A percentile compares a stretch with the other conserved stretches of the same genome.
Conservation (phyloP, 2,113 vertebrate genomes). For the Datnioides undecimradiatus region DNA sequence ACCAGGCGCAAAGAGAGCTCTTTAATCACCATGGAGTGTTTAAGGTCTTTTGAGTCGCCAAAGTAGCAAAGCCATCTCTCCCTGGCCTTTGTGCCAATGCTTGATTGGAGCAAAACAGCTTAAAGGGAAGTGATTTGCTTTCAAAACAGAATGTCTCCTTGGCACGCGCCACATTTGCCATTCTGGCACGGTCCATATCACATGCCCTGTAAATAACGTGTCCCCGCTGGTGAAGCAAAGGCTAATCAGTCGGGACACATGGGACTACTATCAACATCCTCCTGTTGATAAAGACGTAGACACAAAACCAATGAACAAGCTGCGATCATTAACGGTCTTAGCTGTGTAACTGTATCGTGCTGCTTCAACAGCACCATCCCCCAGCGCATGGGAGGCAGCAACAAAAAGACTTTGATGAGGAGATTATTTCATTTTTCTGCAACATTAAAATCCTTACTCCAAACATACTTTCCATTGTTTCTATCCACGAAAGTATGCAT, state of each 20-base stretch:
- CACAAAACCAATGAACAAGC: constrained; percentile 14
- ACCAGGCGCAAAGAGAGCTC: constrained; percentile 50
- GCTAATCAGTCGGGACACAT: constrained; percentile 47
- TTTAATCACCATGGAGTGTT: constrained; percentile 66
- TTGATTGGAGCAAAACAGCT: constrained; percentile 72
- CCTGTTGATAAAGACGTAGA: constrained; percentile 28
- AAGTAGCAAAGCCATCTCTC: constrained; percentile 56
- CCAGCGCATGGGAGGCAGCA: constrained; percentile 14
- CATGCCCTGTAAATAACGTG: constrained; percentile 35
- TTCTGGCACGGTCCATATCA: constrained; percentile 48
- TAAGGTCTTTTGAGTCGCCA: constrained; percentile 43
- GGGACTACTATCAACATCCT: constrained; percentile 33
- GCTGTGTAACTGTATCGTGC: constrained; percentile 24
- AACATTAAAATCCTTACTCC: constrained; percentile 50
- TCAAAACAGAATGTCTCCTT: constrained; percentile 59
- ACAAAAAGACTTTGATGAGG: constrained; percentile 48
- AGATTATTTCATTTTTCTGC: constrained; percentile 50
- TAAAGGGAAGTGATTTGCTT: constrained; percentile 51
- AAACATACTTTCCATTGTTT: constrained; percentile 54
- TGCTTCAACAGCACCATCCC: constrained; percentile 10
- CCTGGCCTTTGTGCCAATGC: constrained; percentile 38
- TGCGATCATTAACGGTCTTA: constrained; percentile 18
- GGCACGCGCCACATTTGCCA: constrained; percentile 45
- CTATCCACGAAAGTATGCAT: constrained; percentile 45
- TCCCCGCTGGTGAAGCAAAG: constrained; percentile 27